Evolutionary conservation across 2,113 vertebrate genomes (phyloP).

Genomic region (Amphiprion ocellaris): DNA sequence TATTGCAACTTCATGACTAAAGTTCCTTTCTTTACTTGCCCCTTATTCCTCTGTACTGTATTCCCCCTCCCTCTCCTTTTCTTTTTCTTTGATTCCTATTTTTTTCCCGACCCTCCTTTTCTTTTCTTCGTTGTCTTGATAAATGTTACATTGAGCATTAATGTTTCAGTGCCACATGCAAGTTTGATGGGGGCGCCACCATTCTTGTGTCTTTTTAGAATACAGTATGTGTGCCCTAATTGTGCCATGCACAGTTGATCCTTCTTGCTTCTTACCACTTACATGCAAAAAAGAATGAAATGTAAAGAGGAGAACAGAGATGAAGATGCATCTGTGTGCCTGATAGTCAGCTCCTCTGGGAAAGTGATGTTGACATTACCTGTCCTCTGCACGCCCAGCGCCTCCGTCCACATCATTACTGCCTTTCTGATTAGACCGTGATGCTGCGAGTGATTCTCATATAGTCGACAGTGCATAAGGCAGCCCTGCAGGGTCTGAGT

Average conservation of each 20-base stretch:
- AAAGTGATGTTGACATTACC: conserved; percentile 34
- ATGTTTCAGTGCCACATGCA: conserved; percentile 80
- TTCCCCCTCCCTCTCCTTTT: background rate
- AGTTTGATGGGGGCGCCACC: conserved; percentile 73
- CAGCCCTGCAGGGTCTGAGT: background rate
- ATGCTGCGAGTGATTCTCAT: conserved; percentile 13
- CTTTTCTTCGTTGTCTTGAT: conserved; percentile 61
- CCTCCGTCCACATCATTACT: conserved; percentile 25
- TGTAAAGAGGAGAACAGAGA: background rate
- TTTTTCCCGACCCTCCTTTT: conserved; percentile 27
- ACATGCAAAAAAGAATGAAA: background rate
- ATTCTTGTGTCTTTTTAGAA: conserved; percentile 64
- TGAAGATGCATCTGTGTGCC: background rate
- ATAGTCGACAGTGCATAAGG: background rate
- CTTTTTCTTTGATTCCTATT: conserved; percentile 33
- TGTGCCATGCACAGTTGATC: conserved; percentile 47
- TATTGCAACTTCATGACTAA: conserved; percentile 40
- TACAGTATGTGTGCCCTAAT: conserved; percentile 59
- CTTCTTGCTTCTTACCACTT: background rate
- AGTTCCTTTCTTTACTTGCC: conserved; percentile 39
- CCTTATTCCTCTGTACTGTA: background rate
- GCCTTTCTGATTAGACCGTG: conserved; percentile 22
- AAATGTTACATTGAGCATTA: conserved; percentile 80
- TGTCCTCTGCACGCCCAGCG: conserved; percentile 18
- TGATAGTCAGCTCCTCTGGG: background rate